Percentiles rank a stretch among this genome's conserved stretches.
phyloP scores from a whole-genome alignment of 2,797 vertebrate genomes.

The Anisognathus igniventris region DNA sequence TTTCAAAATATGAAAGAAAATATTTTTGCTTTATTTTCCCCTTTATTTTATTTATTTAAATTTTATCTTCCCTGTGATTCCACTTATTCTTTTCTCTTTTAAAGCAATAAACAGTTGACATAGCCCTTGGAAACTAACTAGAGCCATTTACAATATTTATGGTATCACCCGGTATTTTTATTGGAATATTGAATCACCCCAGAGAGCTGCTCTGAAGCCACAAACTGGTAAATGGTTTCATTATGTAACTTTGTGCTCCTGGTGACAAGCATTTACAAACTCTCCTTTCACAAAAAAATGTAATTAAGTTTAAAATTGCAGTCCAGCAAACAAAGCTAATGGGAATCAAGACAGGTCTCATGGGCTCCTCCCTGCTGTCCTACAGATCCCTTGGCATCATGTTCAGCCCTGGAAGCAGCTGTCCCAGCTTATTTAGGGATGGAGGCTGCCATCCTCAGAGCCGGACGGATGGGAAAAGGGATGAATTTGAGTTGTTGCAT shows the following conservation, averaged over 20 bases:
- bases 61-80: background rate
- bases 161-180: constrained; percentile 18
- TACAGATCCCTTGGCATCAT: background rate
- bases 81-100: background rate
- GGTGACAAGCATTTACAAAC: background rate
- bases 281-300: background rate
- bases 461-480: background rate
- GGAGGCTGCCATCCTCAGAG: background rate
- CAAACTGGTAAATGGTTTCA: background rate
- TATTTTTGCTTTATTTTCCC: constrained; percentile 25
- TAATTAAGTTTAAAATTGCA: background rate
- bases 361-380: background rate
- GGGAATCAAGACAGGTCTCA: background rate
- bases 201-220: background rate
- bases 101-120: constrained; percentile 17
- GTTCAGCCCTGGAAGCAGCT: background rate
- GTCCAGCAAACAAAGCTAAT: background rate
- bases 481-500: background rate
- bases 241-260: constrained; percentile 20
- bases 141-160: constrained; percentile 50
- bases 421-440: background rate
- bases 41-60: constrained; percentile 42
- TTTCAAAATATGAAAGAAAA: constrained; percentile 18
- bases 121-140: constrained; percentile 13
- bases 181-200: background rate